phyloP scores from a whole-genome alignment of 2,113 vertebrate genomes.

The Aldabrachelys gigantea region DNA sequence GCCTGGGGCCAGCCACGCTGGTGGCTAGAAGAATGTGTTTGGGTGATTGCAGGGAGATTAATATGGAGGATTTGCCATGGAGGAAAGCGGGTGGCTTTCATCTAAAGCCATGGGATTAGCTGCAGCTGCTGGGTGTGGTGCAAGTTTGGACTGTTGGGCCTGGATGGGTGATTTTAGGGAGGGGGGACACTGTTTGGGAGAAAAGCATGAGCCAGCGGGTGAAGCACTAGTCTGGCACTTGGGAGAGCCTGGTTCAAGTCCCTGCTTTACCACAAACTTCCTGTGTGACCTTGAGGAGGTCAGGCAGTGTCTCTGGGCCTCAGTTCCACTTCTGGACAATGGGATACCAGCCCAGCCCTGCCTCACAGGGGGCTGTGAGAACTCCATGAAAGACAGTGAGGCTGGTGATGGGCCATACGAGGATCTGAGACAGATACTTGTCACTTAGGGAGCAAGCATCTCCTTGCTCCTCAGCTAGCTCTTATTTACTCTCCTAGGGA shows the following conservation, averaged over 20 bases:
- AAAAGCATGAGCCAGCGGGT: not conserved
- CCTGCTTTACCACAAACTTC: not conserved
- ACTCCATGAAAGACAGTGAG: not conserved
- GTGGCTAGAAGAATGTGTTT: not conserved
- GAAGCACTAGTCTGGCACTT: not conserved
- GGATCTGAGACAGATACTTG: not conserved
- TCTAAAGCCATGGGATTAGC: not conserved
- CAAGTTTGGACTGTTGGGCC: not conserved
- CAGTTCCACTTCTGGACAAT: not conserved
- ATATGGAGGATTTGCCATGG: not conserved
- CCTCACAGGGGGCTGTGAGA: not conserved
- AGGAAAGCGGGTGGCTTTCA: not conserved
- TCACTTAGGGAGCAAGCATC: not conserved
- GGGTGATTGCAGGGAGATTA: not conserved
- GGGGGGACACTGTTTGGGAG: too few species aligned
- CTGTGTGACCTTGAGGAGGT: not conserved
- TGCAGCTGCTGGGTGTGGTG: not conserved
- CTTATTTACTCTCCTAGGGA: not conserved
- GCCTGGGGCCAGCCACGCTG: not conserved
- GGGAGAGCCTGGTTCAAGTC: not conserved
- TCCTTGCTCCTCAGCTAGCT: not conserved
- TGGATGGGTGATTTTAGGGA: not conserved
- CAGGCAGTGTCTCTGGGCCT: not conserved
- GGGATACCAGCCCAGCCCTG: not conserved
- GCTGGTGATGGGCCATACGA: not conserved